Evolutionary conservation across 2,888 invertebrate genomes (phyloP), one percentile per base, ranked within the genome.

Genomic region (Leucoma salicis): DNA sequence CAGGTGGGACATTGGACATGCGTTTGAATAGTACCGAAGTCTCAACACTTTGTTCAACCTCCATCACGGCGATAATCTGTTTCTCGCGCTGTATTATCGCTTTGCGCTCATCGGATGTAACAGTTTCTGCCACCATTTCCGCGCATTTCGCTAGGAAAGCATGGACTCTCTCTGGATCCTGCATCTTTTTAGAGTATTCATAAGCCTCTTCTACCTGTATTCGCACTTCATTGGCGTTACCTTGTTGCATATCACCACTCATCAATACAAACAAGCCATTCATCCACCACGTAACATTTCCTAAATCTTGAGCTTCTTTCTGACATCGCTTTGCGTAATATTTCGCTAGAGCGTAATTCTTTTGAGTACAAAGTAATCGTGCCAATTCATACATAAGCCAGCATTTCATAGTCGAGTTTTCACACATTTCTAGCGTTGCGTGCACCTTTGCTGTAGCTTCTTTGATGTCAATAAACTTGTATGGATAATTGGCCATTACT

Each of bases 241-340:
- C 82, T 60, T 89, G 89, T 50, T 87, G 87, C 86, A 89, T 87
- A 35, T 89, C 89, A 1, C 87, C 84, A 39, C 85, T 86, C 80
- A 89, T 83, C 3, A 88, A 46, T 1, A 79, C 82, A 35, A 89
- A 87, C 25, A 77, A 78, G 0, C 83, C 87, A 49, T 88, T 87
- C 10, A 88, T 51, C 88, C 88, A 89, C 89, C 89, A 89, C 0
- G 80, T 76, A 1, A 71, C 62, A 44, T 66, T 86, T 14, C 72
- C 68, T 15, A 87, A 49, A 44, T 83, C 82, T 37, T 79, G 75
- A 37, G 88, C 85, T 49, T 88, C 83, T 35, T 75, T 68, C 49
- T 89, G 89, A 48, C 88, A 88, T 18, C 84, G 74, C 50, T 88
- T 88, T 0, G 81, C 86, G 49, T 87, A 89, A 58, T 74, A 89